A percentile compares a stretch with the other conserved stretches of the same genome.
These are phyloP conservation scores for Spisula solida DNA, from an alignment of 2,888 invertebrate species.

Conservation along the genomic window DNA sequence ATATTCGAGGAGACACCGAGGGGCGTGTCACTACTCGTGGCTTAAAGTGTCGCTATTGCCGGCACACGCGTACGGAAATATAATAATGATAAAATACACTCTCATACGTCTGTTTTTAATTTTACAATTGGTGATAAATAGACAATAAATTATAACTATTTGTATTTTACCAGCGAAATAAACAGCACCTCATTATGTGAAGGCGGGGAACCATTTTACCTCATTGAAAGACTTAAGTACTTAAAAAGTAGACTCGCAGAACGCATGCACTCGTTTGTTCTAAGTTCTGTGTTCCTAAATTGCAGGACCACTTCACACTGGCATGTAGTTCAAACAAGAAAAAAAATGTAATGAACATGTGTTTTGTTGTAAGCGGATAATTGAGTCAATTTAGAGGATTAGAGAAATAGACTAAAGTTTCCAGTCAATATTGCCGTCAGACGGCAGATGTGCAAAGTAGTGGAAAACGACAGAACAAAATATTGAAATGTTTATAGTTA, in stretches of 20 bases:
- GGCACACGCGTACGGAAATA: too few relatives aligned
- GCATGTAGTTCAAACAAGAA: not conserved
- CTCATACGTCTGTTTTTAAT: too few relatives aligned
- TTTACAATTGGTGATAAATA: too few relatives aligned
- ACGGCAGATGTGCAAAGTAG: not conserved
- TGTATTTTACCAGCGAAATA: too few relatives aligned
- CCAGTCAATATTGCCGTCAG: not conserved
- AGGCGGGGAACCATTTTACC: not conserved
- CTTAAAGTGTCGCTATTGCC: too few relatives aligned
- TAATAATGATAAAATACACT: too few relatives aligned
- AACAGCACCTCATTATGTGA: too few relatives aligned
- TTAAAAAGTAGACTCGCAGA: not conserved
- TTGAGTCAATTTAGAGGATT: constrained; percentile 7
- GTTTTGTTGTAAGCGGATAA: constrained; percentile 6
- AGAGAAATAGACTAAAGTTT: not conserved
- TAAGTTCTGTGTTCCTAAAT: not conserved
- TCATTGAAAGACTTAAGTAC: not conserved
- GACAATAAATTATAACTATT: too few relatives aligned
- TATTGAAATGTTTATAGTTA: not conserved
- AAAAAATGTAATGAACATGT: not conserved
- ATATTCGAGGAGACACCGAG: too few relatives aligned
- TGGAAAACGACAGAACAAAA: not conserved
- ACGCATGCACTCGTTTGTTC: not conserved
- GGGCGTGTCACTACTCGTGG: too few relatives aligned
- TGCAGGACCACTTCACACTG: constrained; percentile 15